Conservation (phyloP, 2,113 vertebrate species). For the Pygoscelis adeliae region DNA sequence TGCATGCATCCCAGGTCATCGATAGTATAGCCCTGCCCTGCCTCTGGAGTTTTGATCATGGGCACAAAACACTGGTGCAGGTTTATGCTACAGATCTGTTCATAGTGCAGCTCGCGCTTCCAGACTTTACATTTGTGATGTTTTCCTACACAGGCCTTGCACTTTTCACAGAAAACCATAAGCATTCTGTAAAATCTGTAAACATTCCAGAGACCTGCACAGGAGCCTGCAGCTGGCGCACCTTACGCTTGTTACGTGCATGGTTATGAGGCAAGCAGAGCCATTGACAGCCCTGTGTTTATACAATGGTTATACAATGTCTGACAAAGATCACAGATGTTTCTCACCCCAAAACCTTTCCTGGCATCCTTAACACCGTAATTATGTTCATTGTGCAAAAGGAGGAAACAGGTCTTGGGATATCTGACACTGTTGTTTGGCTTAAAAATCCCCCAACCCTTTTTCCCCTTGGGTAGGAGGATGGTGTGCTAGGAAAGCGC, state of each 20-base stretch:
- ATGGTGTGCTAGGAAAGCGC: accelerated
- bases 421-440: not conserved
- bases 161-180: not conserved
- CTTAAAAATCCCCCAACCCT: not conserved
- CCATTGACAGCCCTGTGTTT: not conserved
- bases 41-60: not conserved
- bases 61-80: not conserved
- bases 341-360: not conserved
- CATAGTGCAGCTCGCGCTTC: not conserved
- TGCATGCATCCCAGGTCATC: not conserved
- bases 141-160: not conserved
- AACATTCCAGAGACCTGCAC: not conserved
- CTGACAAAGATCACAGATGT: not conserved
- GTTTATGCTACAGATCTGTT: not conserved
- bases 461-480: not conserved
- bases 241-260: not conserved
- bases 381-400: not conserved
- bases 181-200: not conserved
- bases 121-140: not conserved
- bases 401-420: not conserved
- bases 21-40: not conserved
- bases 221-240: not conserved
- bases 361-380: not conserved
- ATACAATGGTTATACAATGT: too few relatives aligned
- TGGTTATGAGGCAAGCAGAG: not conserved